Conservation (phyloP, 2,888 invertebrate genomes). For the Linnaemya vulpina region DNA sequence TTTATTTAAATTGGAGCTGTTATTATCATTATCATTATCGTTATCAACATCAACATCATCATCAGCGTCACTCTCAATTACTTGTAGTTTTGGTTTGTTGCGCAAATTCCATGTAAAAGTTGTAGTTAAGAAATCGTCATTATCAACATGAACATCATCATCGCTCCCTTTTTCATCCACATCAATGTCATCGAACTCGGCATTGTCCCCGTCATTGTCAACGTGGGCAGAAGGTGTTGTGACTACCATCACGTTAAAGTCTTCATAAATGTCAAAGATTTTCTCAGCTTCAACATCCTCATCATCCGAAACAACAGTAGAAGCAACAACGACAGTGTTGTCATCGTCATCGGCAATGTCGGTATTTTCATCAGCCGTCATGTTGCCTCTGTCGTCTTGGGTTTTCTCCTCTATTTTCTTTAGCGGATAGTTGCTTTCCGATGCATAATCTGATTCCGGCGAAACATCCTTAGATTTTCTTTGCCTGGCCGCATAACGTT, state of each 20-base stretch:
- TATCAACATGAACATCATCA: slow-evolving; percentile 70
- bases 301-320: not conserved
- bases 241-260: slow-evolving; percentile 72
- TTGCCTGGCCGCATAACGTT: slow-evolving; percentile 58
- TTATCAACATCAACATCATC: too few species aligned
- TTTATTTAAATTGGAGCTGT: slow-evolving; percentile 24
- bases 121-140: slow-evolving; percentile 79
- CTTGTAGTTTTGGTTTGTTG: slow-evolving; percentile 78
- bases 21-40: not conserved
- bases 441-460: slow-evolving; percentile 82
- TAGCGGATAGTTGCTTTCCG: slow-evolving; percentile 78
- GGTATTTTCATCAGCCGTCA: slow-evolving; percentile 59
- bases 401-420: slow-evolving; percentile 69
- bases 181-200: slow-evolving; percentile 57
- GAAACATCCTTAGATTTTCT: slow-evolving; percentile 76
- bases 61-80: slow-evolving; percentile 71
- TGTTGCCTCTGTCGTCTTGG: slow-evolving; percentile 50
- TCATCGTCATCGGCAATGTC: slow-evolving; percentile 60
- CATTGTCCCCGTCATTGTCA: slow-evolving; percentile 27
- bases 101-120: slow-evolving; percentile 81
- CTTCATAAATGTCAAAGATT: slow-evolving; percentile 55
- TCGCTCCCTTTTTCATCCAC: slow-evolving; percentile 34
- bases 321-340: slow-evolving; percentile 45
- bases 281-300: slow-evolving; percentile 56
- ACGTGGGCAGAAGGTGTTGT: slow-evolving; percentile 30